phyloP scores from a whole-genome alignment of 2,797 vertebrate genomes.

The Lacerta viridis region DNA sequence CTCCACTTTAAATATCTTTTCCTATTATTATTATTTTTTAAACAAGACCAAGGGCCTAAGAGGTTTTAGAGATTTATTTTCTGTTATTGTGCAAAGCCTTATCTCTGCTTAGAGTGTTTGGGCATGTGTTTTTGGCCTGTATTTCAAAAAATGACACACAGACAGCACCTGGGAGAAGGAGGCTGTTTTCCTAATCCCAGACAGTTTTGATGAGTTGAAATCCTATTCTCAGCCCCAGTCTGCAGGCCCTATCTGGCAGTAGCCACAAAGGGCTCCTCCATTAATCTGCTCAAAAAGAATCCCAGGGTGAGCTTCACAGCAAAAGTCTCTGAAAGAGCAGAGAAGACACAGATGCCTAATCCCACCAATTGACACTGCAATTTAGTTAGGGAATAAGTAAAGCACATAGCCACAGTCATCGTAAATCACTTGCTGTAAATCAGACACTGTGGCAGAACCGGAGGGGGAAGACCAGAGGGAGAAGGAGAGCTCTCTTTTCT shows the following conservation, averaged over 20 bases:
- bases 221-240: conserved; percentile 39
- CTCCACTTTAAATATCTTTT: conserved; percentile 61
- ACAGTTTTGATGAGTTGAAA: conserved; percentile 56
- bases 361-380: conserved; percentile 26
- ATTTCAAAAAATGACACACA: conserved; percentile 47
- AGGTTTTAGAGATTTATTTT: conserved; percentile 46
- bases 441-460: background rate
- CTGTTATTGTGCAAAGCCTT: conserved; percentile 40
- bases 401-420: conserved; percentile 41
- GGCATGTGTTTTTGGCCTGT: conserved; percentile 43
- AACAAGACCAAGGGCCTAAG: conserved; percentile 14
- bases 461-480: background rate
- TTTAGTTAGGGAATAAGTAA: conserved; percentile 53
- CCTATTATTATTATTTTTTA: conserved; percentile 17
- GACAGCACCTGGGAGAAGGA: conserved; percentile 34
- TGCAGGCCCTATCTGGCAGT: conserved; percentile 45
- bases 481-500: conserved; percentile 39
- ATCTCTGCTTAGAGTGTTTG: conserved; percentile 49
- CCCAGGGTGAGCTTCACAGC: conserved; percentile 52
- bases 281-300: conserved; percentile 56
- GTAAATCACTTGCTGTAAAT: conserved; percentile 31
- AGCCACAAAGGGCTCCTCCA: conserved; percentile 33
- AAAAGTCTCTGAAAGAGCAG: conserved; percentile 39
- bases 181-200: conserved; percentile 58
- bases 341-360: conserved; percentile 50